Base-by-base conservation (phyloP, 2,888 invertebrate genomes). In the Andricus quercusramuli region DNA sequence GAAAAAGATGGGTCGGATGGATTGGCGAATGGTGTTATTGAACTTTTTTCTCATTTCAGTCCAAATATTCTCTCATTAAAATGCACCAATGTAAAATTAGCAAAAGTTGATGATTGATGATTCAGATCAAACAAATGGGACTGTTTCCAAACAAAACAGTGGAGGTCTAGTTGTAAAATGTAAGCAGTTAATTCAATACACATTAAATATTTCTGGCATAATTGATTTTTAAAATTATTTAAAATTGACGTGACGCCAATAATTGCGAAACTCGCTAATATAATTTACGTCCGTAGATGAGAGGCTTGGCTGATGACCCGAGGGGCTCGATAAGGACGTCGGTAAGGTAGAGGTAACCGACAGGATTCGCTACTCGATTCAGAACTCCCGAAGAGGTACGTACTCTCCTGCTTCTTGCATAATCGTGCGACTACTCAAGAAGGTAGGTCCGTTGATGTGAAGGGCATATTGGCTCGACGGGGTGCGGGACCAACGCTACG, bases 391-490 rank as follows among this genome's bases (percentile, higher is more conserved):
- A 66, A 66, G 37, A 77, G 25, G 32, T 47, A 74, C 78, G 66
- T 78, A 78, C 78, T 74, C 64, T 80, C 79, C 80, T 79, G 83
- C 82, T 83, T 80, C 74, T 56, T 78, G 85, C 85, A 87, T 88
- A 88, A 89, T 89, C 86, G 85, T 84, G 83, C 83, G 89, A 90
- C 90, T 91, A 90, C 90, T 91, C 90, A 90, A 87, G 90, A 91
- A 91, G 90, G 89, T 88, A 88, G 89, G 89, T 87, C 87, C 86
- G 87, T 89, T 90, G 89, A 91, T 89, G 90, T 89, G 88, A 86
- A 85, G 89, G 90, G 90, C 89, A 91, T 91, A 91, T 91, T 91
- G 91, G 90, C 91, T 88, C 91, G 86, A 88, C 91, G 91, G 91
- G 91, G 91, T 88, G 88, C 90, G 80, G 83, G 86, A 81, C 84